Evolutionary conservation across 2,113 vertebrate genomes (phyloP), one percentile per base, ranked within the genome.

Genomic region (Platycercus adscitus): DNA sequence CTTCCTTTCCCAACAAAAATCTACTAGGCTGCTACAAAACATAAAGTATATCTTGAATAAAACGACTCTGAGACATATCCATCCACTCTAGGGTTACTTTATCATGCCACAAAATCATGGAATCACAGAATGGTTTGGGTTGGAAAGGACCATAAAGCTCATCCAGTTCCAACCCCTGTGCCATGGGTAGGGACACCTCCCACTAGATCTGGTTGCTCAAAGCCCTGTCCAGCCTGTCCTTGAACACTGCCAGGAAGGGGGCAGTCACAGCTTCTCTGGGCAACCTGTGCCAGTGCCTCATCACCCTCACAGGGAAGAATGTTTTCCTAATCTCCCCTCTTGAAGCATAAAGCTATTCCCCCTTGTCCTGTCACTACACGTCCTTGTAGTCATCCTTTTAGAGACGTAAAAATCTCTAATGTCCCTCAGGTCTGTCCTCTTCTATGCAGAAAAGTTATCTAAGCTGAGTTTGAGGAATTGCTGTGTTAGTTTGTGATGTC

Each of bases 41-140:
- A 46, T n/a, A 23, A 73, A 47, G 15, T 11, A 0, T 43, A 29
- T 33, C 17, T 53, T 66, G 26, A 77, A 50, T 11, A 70, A 91
- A 77, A 73, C 9, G 2, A 63, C 0, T 2, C 29, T 50, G 33
- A 84, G 60, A 6, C 37, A 28, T 37, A 84, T 66, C 41, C 64
- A 58, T 21, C 35, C 1, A 1, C 35, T 13, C 9, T 5, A 7
- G 9, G 3, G 12, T 26, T 73, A 58, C 0, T 0, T 16, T 46
- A 20, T 23, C 10, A 21, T 0, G 16, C 13, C 33, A 58, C 24
- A 58, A 14, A 58, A 35, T 35, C 21, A 35, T 35, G 21, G 33
- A 58, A 35, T 58, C 14, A 35, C 33, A 35, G 55, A 58, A 58
- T 15, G 20, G 33, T 58, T 58, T 35, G 33, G 9, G 20, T 58